A percentile compares a stretch with the other conserved stretches of the same genome.
These are phyloP conservation scores for Nematopogon swammerdamellus DNA, from an alignment of 2,888 invertebrate genomes.

Conservation along the genomic window DNA sequence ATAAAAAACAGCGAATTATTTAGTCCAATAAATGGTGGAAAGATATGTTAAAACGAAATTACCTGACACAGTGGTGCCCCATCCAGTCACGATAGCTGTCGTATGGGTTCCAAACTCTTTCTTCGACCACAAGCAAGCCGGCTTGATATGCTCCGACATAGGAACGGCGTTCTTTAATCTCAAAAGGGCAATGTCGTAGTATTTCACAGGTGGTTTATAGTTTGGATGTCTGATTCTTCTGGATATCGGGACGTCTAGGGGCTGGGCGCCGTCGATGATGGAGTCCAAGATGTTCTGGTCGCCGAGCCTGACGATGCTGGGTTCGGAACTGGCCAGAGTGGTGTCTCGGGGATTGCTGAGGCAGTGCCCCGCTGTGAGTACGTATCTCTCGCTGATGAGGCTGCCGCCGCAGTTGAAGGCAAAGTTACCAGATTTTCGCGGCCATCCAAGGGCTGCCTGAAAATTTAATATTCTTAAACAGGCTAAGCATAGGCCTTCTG, in stretches of 20 bases:
- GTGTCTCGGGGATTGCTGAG: not conserved
- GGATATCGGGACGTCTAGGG: constrained; percentile 23
- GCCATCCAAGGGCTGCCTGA: not conserved
- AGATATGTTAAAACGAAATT: not conserved
- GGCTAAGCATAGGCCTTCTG: too few relatives aligned
- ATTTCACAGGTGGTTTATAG: constrained; percentile 34
- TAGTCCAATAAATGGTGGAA: not conserved
- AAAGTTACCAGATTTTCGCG: not conserved
- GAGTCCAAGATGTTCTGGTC: constrained; percentile 25
- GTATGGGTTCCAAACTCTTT: constrained; percentile 16
- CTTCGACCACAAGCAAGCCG: constrained; percentile 47
- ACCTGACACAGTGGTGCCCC: constrained; percentile 28
- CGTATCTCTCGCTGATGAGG: constrained; percentile 3
- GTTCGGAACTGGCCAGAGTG: constrained; percentile 19
- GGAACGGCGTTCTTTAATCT: constrained; percentile 20
- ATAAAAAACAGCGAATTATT: too few relatives aligned
- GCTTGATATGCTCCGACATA: constrained; percentile 23
- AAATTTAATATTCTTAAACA: too few relatives aligned
- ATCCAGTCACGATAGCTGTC: constrained; percentile 48
- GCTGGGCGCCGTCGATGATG: constrained; percentile 21
- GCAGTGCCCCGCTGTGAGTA: constrained; percentile 2
- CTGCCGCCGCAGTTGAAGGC: constrained; percentile 2
- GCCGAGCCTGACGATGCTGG: constrained; percentile 32
- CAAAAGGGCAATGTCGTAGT: constrained; percentile 58
- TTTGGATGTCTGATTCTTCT: constrained; percentile 33